Percentiles rank a stretch among this genome's conserved stretches.
These are phyloP conservation scores for Cabera pusaria DNA, from an alignment of 2,888 invertebrate species.

Conservation along the genomic window DNA sequence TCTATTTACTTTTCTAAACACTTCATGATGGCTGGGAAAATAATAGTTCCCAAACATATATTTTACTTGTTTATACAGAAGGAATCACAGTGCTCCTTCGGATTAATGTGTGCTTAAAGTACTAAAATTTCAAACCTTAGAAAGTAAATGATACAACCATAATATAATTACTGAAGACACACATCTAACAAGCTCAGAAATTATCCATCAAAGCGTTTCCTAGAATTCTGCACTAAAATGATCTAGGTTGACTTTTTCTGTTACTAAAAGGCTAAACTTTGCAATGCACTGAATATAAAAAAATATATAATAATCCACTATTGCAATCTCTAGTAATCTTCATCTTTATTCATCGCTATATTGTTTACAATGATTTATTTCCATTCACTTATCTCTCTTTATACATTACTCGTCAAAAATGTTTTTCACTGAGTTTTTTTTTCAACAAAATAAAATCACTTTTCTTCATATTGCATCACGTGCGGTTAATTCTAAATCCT, in stretches of 20 bases:
- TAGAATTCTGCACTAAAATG: slow-evolving; percentile 50
- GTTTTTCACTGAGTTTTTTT: slow-evolving; percentile 61
- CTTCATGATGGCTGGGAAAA: slow-evolving; percentile 51
- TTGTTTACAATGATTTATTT: slow-evolving; percentile 56
- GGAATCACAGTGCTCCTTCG: slow-evolving; percentile 27
- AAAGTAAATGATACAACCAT: slow-evolving; percentile 59
- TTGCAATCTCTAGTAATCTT: slow-evolving; percentile 75
- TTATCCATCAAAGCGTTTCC: slow-evolving; percentile 56
- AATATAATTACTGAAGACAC: slow-evolving; percentile 59
- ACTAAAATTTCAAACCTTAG: slow-evolving; percentile 59
- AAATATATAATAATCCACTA: slow-evolving; percentile 78
- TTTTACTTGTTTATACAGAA: slow-evolving; percentile 36
- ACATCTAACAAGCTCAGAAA: slow-evolving; percentile 55
- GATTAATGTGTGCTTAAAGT: slow-evolving; percentile 48
- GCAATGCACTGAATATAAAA: slow-evolving; percentile 68
- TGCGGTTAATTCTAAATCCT: slow-evolving; percentile 58
- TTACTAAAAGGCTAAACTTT: slow-evolving; percentile 46
- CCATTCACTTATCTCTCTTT: slow-evolving; percentile 68
- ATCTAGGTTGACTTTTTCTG: slow-evolving; percentile 43
- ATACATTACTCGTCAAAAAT: slow-evolving; percentile 58
- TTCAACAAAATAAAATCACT: slow-evolving; percentile 82
- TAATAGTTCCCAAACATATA: slow-evolving; percentile 41
- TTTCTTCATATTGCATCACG: slow-evolving; percentile 61
- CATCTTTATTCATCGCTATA: slow-evolving; percentile 58
- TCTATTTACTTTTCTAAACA: slow-evolving; percentile 54